Conservation (phyloP, 2,113 vertebrate species). For the Oplegnathus fasciatus region DNA sequence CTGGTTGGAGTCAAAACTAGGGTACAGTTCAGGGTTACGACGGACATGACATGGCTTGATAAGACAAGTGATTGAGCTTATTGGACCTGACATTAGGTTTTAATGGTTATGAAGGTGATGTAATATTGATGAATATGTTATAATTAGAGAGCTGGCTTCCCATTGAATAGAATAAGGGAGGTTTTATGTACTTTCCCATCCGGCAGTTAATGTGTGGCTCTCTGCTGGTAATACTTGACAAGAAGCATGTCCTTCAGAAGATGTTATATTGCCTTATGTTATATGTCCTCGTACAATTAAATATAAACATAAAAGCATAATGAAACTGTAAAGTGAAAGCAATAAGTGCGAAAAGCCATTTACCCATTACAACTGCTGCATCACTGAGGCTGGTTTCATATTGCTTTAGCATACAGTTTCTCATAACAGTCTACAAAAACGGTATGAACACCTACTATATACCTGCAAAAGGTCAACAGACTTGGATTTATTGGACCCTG, state of each 20-base stretch:
- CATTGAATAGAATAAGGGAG: conserved; percentile 34
- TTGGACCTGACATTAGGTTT: conserved; percentile 31
- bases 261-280: conserved; percentile 69
- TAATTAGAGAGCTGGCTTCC: conserved; percentile 45
- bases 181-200: conserved; percentile 44
- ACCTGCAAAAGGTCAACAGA: conserved; percentile 77
- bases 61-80: conserved; percentile 43
- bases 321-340: conserved; percentile 74
- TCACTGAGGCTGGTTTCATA: conserved; percentile 56
- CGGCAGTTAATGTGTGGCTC: conserved; percentile 39
- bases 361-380: conserved; percentile 46
- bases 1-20: conserved; percentile 43
- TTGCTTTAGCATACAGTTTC: conserved; percentile 75
- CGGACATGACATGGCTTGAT: conserved; percentile 26
- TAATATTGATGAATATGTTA: conserved; percentile 52
- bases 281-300: conserved; percentile 39
- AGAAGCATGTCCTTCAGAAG: conserved; percentile 72
- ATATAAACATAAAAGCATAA: conserved; percentile 45
- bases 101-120: conserved; percentile 51
- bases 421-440: conserved; percentile 53
- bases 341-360: conserved; percentile 72
- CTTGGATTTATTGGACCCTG: conserved; percentile 73
- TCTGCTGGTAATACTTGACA: conserved; percentile 58
- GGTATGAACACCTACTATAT: conserved; percentile 60
- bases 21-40: conserved; percentile 35